A percentile compares a stretch with the other conserved stretches of the same genome.
These are phyloP conservation scores for Phataginus tricuspis DNA, from an alignment of 2,797 vertebrate genomes.

Conservation along the genomic window DNA sequence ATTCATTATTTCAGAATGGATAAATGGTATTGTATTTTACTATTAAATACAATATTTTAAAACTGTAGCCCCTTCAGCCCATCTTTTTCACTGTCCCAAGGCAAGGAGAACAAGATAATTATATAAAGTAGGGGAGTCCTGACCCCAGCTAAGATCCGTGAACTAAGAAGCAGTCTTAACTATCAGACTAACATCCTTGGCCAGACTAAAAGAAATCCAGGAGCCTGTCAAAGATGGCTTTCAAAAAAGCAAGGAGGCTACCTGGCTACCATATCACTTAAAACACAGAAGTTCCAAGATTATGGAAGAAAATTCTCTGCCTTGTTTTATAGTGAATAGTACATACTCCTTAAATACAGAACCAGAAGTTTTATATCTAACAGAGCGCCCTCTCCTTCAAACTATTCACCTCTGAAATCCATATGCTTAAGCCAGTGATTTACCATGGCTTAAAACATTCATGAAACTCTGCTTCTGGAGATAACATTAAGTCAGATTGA, in stretches of 20 bases:
- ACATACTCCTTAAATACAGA: background rate
- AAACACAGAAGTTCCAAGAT: background rate
- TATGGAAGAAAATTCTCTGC: background rate
- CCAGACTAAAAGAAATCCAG: background rate
- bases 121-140: background rate
- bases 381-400: background rate
- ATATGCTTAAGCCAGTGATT: background rate
- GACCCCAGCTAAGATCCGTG: background rate
- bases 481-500: conserved; percentile 37
- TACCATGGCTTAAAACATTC: conserved; percentile 1
- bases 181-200: background rate
- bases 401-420: conserved; percentile 8
- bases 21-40: conserved; percentile 17
- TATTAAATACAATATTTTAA: background rate
- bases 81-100: background rate
- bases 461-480: conserved; percentile 16
- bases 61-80: background rate
- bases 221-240: background rate
- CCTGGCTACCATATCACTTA: background rate
- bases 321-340: background rate
- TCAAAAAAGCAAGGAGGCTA: background rate
- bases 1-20: conserved; percentile 31
- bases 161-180: background rate
- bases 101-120: background rate
- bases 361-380: background rate